Evolutionary conservation across 2,797 vertebrate genomes (phyloP), one percentile per base, ranked within the genome.

Genomic region (Limnodromus scolopaceus): DNA sequence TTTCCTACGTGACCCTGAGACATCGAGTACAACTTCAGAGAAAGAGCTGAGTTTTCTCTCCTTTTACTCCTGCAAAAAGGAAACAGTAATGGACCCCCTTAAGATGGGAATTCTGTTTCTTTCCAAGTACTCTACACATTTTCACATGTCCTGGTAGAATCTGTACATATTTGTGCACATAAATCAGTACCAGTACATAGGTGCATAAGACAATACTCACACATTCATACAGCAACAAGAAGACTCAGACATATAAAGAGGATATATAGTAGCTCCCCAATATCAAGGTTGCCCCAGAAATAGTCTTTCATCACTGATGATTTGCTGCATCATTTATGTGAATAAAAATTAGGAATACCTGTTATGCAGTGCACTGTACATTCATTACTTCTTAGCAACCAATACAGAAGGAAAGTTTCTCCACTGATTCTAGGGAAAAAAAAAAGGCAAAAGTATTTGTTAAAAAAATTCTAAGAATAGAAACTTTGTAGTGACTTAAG

Each of bases 311-410:
- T 9, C 16, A 5, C 13, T 17, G 15, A 38, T 22, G 6, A 65
- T 45, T 49, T 68, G 11, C 22, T 3, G 5, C 4, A 32, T 51
- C 22, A 53, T 48, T 32, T 23, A 55, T 0, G 0, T 24, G 4
- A 11, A 28, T 11, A 58, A 76, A 69, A 83, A 5, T 6, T 17
- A 82, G 13, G 24, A 72, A 49, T 51, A 63, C 18, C 51, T 91
- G 18, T 74, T 55, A 43, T 1, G 9, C 32, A 38, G 36, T 24
- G 25, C 43, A 27, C 5, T 48, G 71, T 38, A 38, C 8, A 8
- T 36, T 28, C n/a, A 18, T 70, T 61, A 49, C 11, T 69, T 48
- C 72, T 86, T 39, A 79, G 49, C 49, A 66, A 46, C 5, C 5
- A 36, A 15, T 30, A 17, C 8, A 66, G 39, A 79, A 76, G 20